Evolutionary conservation across 2,113 vertebrate genomes (phyloP), one percentile per base, ranked within the genome.

Genomic region (Oostethus manadensis): DNA sequence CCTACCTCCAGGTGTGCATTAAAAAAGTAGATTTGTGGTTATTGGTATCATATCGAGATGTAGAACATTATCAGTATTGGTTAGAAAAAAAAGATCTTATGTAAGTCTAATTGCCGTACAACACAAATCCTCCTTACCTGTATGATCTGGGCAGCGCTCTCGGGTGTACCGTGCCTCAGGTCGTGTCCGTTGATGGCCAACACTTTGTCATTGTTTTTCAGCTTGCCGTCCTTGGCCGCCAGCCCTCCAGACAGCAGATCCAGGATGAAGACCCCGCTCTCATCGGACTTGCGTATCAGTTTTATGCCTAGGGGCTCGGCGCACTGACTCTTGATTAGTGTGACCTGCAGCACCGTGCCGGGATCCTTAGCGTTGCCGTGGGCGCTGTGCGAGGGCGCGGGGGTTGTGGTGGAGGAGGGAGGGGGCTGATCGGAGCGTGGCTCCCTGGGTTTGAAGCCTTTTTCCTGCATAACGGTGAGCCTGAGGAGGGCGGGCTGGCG

Each of bases 101-200:
- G 23, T 5, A 26, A 3, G 3, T 26, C 23, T 26, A 26, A 26
- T 26, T 26, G 23, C 23, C 5, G 23, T 26, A 26, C 5, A 26
- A 26, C 23, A 26, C 2, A 26, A 26, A 26, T 26, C 23, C 23
- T 26, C 23, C 29, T 33, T 87, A 96, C 94, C 94, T 96, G 94
- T 77, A 97, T 97, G 62, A 96, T 95, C 78, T 94, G 93, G 2
- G 94, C 94, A 3, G 94, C 94, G 1, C 91, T 92, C 85, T 97
- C 94, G 0, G 94, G 94, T 2, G 93, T 95, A 17, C 94, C 94
- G 51, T 94, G 93, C 51, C 92, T 90, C 71, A 97, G 83, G 86
- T 97, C 92, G 1, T 94, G 93, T 6, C 94, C 93, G 0, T 96
- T 96, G 73, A 97, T 96, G 47, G 92, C 93, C 60, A 97, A 74